Conservation (phyloP, 2,113 vertebrate species). For the Leptodactylus fuscus region DNA sequence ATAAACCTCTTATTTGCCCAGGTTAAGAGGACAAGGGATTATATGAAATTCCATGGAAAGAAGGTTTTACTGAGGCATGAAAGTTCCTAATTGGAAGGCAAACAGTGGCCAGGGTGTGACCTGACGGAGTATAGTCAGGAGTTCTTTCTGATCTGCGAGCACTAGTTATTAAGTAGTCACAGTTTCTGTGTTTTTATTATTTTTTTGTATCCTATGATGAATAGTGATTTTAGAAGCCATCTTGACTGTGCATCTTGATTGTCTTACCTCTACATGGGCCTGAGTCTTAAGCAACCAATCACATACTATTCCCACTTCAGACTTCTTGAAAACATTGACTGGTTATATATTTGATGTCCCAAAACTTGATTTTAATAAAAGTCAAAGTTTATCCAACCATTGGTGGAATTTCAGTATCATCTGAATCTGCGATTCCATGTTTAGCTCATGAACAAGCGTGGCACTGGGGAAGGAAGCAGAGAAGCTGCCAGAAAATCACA, state of each 20-base stretch:
- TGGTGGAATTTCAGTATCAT: too few relatives aligned
- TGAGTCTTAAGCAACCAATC: not conserved
- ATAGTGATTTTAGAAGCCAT: not conserved
- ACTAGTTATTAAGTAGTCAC: not conserved
- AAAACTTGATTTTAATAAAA: too few relatives aligned
- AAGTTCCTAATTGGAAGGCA: slow-evolving; percentile 13
- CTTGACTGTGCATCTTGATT: not conserved
- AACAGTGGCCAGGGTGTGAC: not conserved
- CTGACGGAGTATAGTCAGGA: not conserved
- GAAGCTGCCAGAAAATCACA: not conserved
- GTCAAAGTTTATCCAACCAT: too few relatives aligned
- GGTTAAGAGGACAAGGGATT: slow-evolving; percentile 29
- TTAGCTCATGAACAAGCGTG: too few relatives aligned
- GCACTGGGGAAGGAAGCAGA: not conserved
- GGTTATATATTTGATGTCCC: not conserved
- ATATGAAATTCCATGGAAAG: slow-evolving; percentile 18
- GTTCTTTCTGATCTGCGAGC: not conserved
- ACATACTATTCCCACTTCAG: not conserved
- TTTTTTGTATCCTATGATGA: not conserved
- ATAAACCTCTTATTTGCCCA: slow-evolving; percentile 25
- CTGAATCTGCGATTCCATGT: too few relatives aligned
- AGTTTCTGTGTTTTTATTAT: not conserved
- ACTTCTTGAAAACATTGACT: not conserved
- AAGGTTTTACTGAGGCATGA: not conserved
- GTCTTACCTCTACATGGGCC: not conserved